phyloP scores from a whole-genome alignment of 2,888 invertebrate genomes.

The Metopia argyrocephala region DNA sequence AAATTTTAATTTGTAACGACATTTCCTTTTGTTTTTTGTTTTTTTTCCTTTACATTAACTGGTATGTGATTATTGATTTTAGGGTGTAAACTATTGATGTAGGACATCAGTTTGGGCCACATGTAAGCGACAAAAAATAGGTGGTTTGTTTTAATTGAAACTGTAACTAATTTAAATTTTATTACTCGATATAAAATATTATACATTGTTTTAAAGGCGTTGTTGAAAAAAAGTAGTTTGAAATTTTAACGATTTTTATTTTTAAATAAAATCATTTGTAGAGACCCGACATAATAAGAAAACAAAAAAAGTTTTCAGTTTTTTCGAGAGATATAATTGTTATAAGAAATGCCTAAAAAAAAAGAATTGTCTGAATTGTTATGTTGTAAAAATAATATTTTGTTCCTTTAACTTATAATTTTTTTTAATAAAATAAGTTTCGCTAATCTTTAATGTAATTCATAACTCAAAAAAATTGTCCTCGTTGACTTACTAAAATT shows the following conservation, averaged over 20 bases:
- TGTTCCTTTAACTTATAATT: too few relatives aligned
- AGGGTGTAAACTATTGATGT: constrained; percentile 48
- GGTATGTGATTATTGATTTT: constrained; percentile 44
- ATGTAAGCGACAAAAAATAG: constrained; percentile 27
- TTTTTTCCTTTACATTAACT: constrained; percentile 13
- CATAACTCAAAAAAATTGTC: too few relatives aligned
- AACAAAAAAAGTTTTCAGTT: too few relatives aligned
- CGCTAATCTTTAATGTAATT: too few relatives aligned
- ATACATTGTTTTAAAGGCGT: neutral
- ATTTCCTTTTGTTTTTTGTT: too few relatives aligned
- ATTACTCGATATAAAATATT: constrained; percentile 61
- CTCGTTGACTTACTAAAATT: too few relatives aligned
- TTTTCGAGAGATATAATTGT: too few relatives aligned
- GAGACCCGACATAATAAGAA: too few relatives aligned
- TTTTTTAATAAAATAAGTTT: too few relatives aligned
- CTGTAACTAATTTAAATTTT: constrained; percentile 75
- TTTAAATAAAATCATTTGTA: neutral
- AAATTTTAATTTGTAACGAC: constrained; percentile 47
- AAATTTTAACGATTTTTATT: constrained; percentile 4
- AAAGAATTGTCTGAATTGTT: too few relatives aligned
- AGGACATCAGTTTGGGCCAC: neutral
- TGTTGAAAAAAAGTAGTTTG: neutral
- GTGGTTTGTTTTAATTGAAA: constrained; percentile 67
- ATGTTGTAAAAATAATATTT: too few relatives aligned
- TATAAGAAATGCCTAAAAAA: too few relatives aligned